phyloP scores from a whole-genome alignment of 1,140 invertebrate genomes.

The Xylocopa sonorina region DNA sequence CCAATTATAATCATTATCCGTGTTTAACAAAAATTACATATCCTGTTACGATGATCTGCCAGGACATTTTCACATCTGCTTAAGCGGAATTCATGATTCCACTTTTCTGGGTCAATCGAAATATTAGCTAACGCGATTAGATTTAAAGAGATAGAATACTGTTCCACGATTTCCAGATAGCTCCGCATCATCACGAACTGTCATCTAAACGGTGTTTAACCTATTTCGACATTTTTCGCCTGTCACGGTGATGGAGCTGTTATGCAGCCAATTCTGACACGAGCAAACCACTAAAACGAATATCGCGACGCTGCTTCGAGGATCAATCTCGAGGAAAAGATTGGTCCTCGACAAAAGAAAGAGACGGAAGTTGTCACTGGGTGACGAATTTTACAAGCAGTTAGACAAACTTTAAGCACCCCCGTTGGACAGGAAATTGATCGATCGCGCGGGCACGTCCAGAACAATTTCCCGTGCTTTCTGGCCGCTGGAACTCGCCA shows the following conservation, averaged over 20 bases:
- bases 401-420: background rate
- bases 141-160: too few species aligned
- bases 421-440: background rate
- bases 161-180: too few species aligned
- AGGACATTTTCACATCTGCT: too few species aligned
- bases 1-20: too few species aligned
- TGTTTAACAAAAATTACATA: too few species aligned
- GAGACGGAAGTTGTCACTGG: background rate
- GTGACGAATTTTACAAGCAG: background rate
- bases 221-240: slow-evolving; percentile 9
- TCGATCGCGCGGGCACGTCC: background rate
- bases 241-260: background rate
- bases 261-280: background rate
- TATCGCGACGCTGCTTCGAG: too few species aligned
- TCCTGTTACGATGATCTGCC: too few species aligned
- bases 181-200: background rate
- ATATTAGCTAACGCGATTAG: too few species aligned
- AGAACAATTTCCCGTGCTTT: slow-evolving; percentile 8
- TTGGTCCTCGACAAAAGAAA: too few species aligned
- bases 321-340: background rate
- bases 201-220: background rate
- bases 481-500: slow-evolving; percentile 27
- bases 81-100: too few species aligned
- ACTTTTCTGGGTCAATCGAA: too few species aligned
- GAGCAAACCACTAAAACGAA: background rate